A percentile compares a stretch with the other conserved stretches of the same genome.
These are phyloP conservation scores for Xiphias gladius DNA, from an alignment of 2,113 vertebrate species.

Conservation along the genomic window DNA sequence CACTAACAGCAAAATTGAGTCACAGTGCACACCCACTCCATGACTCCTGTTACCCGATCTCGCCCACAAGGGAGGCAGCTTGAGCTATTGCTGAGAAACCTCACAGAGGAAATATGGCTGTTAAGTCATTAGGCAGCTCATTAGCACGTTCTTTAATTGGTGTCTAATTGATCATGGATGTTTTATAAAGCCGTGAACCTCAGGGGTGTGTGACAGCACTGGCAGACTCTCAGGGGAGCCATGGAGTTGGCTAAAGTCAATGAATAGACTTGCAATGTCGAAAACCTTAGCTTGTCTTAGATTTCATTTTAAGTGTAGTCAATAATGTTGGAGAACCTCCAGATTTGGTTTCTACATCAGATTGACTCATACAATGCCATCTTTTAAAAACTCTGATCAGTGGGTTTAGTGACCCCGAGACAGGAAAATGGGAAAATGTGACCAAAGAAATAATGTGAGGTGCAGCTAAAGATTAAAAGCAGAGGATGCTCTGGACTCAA, in stretches of 20 bases:
- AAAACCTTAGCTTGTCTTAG: slow-evolving; percentile 11
- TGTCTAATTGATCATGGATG: slow-evolving; percentile 80
- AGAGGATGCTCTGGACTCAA: slow-evolving; percentile 36
- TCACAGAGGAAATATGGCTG: slow-evolving; percentile 68
- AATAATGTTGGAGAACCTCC: not conserved
- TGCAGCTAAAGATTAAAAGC: slow-evolving; percentile 2
- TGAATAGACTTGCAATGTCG: slow-evolving; percentile 26
- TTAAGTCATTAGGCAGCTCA: slow-evolving; percentile 78
- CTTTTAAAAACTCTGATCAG: not conserved
- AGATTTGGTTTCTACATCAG: not conserved
- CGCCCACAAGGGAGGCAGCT: slow-evolving; percentile 38
- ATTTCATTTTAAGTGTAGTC: slow-evolving; percentile 20
- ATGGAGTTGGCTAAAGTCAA: slow-evolving; percentile 2
- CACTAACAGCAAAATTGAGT: slow-evolving; percentile 11
- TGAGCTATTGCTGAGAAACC: slow-evolving; percentile 43
- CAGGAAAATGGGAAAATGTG: slow-evolving; percentile 13
- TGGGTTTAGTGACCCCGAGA: not conserved
- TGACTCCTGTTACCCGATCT: slow-evolving; percentile 18
- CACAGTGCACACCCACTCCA: slow-evolving; percentile 22
- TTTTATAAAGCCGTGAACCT: slow-evolving; percentile 70
- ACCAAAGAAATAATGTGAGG: not conserved
- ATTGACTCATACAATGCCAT: not conserved
- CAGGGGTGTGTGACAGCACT: slow-evolving; percentile 40
- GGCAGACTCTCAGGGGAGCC: slow-evolving; percentile 41
- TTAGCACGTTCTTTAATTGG: slow-evolving; percentile 78